phyloP scores from a whole-genome alignment of 1,140 invertebrate species.

The Anoplophora glabripennis region DNA sequence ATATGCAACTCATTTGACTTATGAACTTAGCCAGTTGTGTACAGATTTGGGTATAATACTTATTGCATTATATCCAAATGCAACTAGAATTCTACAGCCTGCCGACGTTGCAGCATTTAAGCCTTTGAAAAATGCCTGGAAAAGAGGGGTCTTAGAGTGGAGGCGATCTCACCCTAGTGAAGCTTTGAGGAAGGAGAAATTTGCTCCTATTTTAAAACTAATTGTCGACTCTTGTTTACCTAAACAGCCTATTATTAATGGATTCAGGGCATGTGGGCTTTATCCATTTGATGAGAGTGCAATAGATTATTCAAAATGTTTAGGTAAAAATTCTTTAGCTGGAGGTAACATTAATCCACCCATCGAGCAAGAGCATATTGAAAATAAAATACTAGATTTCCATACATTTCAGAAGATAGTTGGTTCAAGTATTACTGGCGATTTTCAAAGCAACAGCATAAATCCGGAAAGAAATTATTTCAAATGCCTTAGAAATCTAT shows the following conservation, averaged over 20 bases:
- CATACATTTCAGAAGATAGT: not conserved
- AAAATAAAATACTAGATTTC: not conserved
- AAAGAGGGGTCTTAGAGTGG: conserved; percentile 30
- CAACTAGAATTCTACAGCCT: conserved; percentile 42
- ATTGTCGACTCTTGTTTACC: conserved; percentile 25
- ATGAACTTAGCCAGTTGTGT: conserved; percentile 38
- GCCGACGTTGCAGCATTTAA: conserved; percentile 40
- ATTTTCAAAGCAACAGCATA: not conserved
- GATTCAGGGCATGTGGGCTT: conserved; percentile 28
- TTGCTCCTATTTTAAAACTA: conserved; percentile 41
- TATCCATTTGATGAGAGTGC: conserved; percentile 24
- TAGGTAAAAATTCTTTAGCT: not conserved
- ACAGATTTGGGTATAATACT: conserved; percentile 35
- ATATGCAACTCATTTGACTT: conserved; percentile 40
- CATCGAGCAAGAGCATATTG: not conserved
- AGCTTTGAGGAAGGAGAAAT: conserved; percentile 38
- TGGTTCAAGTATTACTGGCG: not conserved
- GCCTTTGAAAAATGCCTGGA: conserved; percentile 32
- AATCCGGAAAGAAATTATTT: conserved; percentile 6
- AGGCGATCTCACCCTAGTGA: conserved; percentile 25
- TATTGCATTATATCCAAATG: conserved; percentile 41
- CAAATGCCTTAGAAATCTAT: not conserved
- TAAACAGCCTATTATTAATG: conserved; percentile 19
- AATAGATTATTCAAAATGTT: conserved; percentile 30
- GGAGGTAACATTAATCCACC: not conserved